phyloP scores from a whole-genome alignment of 1,140 invertebrate species.

The Apocrypta bakeri region DNA sequence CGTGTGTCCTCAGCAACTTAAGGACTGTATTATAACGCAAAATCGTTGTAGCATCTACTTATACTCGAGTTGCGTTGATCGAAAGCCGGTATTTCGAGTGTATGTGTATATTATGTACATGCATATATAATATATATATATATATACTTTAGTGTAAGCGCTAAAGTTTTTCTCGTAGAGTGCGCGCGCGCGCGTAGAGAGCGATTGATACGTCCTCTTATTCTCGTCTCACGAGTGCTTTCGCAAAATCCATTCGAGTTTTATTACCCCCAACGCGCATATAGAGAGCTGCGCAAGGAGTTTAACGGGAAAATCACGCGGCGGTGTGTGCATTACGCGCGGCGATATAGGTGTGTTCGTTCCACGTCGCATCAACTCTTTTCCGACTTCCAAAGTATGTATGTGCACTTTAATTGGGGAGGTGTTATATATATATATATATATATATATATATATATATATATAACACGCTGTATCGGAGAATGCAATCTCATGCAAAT shows the following conservation, averaged over 20 bases:
- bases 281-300: too few species aligned
- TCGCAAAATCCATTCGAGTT: conserved; percentile 14
- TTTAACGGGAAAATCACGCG: conserved; percentile 17
- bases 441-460: too few species aligned
- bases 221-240: not conserved
- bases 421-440: not conserved
- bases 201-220: not conserved
- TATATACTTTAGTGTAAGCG: too few species aligned
- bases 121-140: too few species aligned
- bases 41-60: too few species aligned
- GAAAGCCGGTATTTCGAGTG: too few species aligned
- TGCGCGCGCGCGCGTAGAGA: too few species aligned
- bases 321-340: not conserved
- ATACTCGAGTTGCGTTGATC: too few species aligned
- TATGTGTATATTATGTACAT: not conserved
- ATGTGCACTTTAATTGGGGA: conserved; percentile 16
- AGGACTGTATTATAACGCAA: not conserved
- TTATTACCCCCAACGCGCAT: not conserved
- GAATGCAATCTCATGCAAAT: conserved; percentile 11
- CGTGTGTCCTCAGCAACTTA: not conserved
- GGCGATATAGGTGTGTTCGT: not conserved
- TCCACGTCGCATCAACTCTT: not conserved
- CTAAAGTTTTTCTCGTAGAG: too few species aligned
- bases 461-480: not conserved
- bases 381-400: not conserved